phyloP scores from a whole-genome alignment of 2,888 invertebrate genomes.

The Drosophila atroscutellata region DNA sequence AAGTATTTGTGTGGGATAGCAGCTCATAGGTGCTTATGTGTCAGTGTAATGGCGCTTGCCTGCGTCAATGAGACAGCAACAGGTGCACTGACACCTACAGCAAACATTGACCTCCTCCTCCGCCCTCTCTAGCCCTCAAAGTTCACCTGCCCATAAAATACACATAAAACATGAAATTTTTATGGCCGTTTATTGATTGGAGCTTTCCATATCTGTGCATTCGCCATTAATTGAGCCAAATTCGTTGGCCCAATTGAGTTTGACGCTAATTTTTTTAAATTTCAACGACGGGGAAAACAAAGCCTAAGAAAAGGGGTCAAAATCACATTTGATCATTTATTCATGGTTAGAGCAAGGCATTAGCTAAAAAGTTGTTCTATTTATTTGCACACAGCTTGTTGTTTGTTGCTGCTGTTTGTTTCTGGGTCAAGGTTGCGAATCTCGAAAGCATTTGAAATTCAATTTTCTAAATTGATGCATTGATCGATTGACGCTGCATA shows the following conservation, averaged over 20 bases:
- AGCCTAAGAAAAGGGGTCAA: background rate
- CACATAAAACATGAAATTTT: slow-evolving; percentile 4
- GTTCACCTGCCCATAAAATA: slow-evolving; percentile 4
- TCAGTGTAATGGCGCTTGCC: slow-evolving; percentile 49
- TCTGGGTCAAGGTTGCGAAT: slow-evolving; percentile 11
- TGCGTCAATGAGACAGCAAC: slow-evolving; percentile 58
- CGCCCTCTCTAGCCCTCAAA: background rate
- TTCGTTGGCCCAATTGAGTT: slow-evolving; percentile 8
- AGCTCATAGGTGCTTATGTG: slow-evolving; percentile 34
- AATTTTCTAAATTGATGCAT: slow-evolving; percentile 17
- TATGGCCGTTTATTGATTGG: slow-evolving; percentile 29
- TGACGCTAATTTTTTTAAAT: background rate
- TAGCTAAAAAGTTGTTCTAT: background rate
- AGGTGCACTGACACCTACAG: slow-evolving; percentile 59
- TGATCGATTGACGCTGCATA: slow-evolving; percentile 12
- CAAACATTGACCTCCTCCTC: slow-evolving; percentile 1
- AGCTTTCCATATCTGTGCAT: slow-evolving; percentile 14
- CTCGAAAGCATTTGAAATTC: slow-evolving; percentile 3
- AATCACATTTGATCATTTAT: background rate
- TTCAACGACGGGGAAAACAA: background rate
- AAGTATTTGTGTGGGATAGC: slow-evolving; percentile 34
- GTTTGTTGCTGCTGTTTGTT: background rate
- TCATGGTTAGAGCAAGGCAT: background rate
- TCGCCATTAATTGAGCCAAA: slow-evolving; percentile 21
- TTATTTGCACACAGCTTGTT: background rate